These are phyloP conservation scores for Nilaparvata lugens DNA, from an alignment of 1,140 invertebrate species.

Conservation along the genomic window DNA sequence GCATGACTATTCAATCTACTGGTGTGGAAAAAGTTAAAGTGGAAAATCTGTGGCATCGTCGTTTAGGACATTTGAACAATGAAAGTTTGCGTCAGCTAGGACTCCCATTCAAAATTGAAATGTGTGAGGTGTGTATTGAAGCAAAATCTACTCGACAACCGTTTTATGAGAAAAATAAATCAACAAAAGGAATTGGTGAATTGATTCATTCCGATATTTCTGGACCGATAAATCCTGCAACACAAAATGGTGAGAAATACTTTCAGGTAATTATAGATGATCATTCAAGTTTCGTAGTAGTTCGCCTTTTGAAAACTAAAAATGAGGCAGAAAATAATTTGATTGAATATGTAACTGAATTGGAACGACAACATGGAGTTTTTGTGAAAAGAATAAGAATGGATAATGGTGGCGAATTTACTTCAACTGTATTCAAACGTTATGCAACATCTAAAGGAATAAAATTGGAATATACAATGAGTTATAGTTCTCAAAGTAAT, in stretches of 20 bases:
- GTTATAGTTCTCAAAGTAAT: slow-evolving; percentile 32
- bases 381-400: slow-evolving; percentile 2
- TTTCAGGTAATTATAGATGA: slow-evolving; percentile 12
- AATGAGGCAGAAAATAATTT: slow-evolving; percentile 6
- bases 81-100: slow-evolving; percentile 2
- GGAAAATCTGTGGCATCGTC: slow-evolving; percentile 8
- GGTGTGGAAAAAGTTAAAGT: no score
- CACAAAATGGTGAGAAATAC: slow-evolving; percentile 6
- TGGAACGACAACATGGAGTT: not conserved
- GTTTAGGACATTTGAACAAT: slow-evolving; percentile 8
- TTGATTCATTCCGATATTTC: slow-evolving; percentile 7
- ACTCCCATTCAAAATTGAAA: not conserved
- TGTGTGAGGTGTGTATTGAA: slow-evolving; percentile 3
- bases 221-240: slow-evolving; percentile 1
- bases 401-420: slow-evolving; percentile 19
- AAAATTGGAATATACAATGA: slow-evolving; percentile 25
- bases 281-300: slow-evolving; percentile 4
- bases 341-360: slow-evolving; percentile 10
- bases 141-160: slow-evolving; percentile 5
- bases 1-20: not conserved
- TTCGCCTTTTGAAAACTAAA: slow-evolving; percentile 12
- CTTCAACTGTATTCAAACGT: slow-evolving; percentile 17
- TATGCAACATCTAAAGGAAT: slow-evolving; percentile 28
- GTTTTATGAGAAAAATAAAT: slow-evolving; percentile 8
- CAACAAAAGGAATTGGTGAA: slow-evolving; percentile 7